A percentile compares a stretch with the other conserved stretches of the same genome.
These are phyloP conservation scores for Zaprionus lineosus DNA, from an alignment of 2,888 invertebrate genomes.

Conservation along the genomic window DNA sequence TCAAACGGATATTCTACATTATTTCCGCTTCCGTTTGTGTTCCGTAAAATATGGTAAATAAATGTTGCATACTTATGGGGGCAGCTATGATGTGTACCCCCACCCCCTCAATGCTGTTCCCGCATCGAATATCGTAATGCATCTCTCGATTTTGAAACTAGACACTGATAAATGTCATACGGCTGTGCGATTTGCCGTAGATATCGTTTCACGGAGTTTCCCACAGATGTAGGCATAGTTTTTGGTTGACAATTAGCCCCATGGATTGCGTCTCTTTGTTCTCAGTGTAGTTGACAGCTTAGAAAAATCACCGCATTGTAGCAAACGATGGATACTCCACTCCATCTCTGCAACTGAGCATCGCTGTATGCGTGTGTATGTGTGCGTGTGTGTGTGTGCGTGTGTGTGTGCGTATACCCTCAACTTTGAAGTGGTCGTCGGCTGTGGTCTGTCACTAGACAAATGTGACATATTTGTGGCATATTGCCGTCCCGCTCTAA, in stretches of 20 bases:
- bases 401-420: background rate
- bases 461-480: slow-evolving; percentile 72
- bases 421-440: slow-evolving; percentile 62
- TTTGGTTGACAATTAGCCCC: slow-evolving; percentile 56
- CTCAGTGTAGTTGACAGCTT: slow-evolving; percentile 69
- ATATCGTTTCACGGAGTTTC: slow-evolving; percentile 11
- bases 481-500: slow-evolving; percentile 29
- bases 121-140: too few species aligned
- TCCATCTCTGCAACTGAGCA: background rate
- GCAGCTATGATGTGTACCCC: too few species aligned
- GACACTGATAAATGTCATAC: too few species aligned
- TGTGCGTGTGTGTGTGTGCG: slow-evolving; percentile 1
- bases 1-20: background rate
- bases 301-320: slow-evolving; percentile 66
- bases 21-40: slow-evolving; percentile 10
- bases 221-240: slow-evolving; percentile 39
- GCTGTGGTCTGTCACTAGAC: slow-evolving; percentile 51
- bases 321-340: background rate
- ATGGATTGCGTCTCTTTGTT: slow-evolving; percentile 32
- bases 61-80: slow-evolving; percentile 1
- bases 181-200: slow-evolving; percentile 8
- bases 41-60: slow-evolving; percentile 11
- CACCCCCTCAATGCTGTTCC: too few species aligned
- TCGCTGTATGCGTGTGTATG: background rate
- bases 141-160: too few species aligned